Base-by-base conservation (phyloP, 2,888 invertebrate species). In the Ganaspis brasiliensis region DNA sequence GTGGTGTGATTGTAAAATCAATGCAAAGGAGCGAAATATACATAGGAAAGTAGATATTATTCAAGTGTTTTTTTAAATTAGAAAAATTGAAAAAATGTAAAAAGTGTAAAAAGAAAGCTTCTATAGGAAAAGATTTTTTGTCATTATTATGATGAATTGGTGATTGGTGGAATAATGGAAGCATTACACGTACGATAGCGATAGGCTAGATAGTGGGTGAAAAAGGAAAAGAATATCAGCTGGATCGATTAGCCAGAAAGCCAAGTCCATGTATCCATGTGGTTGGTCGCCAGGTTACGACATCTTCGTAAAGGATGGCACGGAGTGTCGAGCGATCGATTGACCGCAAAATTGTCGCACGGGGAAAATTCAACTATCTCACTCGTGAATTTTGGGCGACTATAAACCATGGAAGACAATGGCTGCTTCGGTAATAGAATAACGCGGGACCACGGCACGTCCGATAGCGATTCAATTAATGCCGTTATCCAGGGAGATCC, bases 391-490 rank as follows among this genome's bases (percentile, higher is more conserved):
- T 79, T 79, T 74, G 67, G 80, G 81, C 80, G 85, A 88, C 88
- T 88, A 89, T 88, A 89, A 89, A 89, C 89, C 87, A 89, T 84
- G 80, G 84, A 87, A 88, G 88, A 89, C 88, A 89, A 89, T 89
- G 84, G 87, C 87, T 87, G 87, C 85, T 87, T 89, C 86, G 87
- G 88, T 89, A 88, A 89, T 89, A 89, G 89, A 89, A 89, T 89
- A 89, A 88, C 89, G 87, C 85, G 86, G 85, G 84, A 85, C 87
- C 87, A 84, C 85, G 86, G 85, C 86, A 87, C 86, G 87, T 84
- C 87, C 87, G 89, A 89, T 89, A 89, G 87, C 87, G 87, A 89
- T 89, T 89, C 88, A 89, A 89, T 89, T 89, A 89, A 89, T 89
- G 87, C 87, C 86, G 87, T 88, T 89, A 88, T 88, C 86, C 87